phyloP scores from a whole-genome alignment of 2,888 invertebrate genomes.

The Ophraella communa region DNA sequence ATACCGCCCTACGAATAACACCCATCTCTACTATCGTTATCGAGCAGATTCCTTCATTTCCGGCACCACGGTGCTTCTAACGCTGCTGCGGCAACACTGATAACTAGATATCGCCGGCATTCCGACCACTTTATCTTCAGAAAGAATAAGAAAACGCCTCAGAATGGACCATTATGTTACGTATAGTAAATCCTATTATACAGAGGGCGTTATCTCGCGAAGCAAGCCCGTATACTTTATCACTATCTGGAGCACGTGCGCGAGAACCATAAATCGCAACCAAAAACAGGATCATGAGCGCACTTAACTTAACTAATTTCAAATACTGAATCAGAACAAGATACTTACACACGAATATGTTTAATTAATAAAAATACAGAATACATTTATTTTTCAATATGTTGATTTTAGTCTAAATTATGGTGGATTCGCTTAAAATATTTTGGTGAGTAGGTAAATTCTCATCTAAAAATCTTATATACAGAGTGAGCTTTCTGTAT shows the following conservation, averaged over 20 bases:
- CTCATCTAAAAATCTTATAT: too few relatives aligned
- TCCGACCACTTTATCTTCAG: constrained; percentile 60
- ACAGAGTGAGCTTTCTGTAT: too few relatives aligned
- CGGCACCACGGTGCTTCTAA: constrained; percentile 54
- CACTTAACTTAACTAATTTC: constrained; percentile 3
- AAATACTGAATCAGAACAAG: too few relatives aligned
- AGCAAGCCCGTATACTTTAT: constrained; percentile 59
- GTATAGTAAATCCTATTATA: constrained; percentile 63
- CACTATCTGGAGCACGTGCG: constrained; percentile 59
- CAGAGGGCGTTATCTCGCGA: constrained; percentile 60
- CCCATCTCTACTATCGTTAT: constrained; percentile 48
- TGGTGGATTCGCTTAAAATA: too few relatives aligned
- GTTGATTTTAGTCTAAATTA: too few relatives aligned
- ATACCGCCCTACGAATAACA: not conserved
- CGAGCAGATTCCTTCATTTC: constrained; percentile 62
- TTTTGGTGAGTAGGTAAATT: too few relatives aligned
- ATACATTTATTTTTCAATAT: too few relatives aligned
- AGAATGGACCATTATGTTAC: constrained; percentile 63
- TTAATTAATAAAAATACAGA: too few relatives aligned
- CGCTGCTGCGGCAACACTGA: constrained; percentile 60
- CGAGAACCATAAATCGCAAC: constrained; percentile 55
- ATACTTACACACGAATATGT: too few relatives aligned
- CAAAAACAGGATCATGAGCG: constrained; percentile 45
- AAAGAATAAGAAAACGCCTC: constrained; percentile 63
- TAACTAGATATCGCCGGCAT: constrained; percentile 61